Evolutionary conservation across 1,140 invertebrate genomes (phyloP).

Genomic region (Samia ricini): DNA sequence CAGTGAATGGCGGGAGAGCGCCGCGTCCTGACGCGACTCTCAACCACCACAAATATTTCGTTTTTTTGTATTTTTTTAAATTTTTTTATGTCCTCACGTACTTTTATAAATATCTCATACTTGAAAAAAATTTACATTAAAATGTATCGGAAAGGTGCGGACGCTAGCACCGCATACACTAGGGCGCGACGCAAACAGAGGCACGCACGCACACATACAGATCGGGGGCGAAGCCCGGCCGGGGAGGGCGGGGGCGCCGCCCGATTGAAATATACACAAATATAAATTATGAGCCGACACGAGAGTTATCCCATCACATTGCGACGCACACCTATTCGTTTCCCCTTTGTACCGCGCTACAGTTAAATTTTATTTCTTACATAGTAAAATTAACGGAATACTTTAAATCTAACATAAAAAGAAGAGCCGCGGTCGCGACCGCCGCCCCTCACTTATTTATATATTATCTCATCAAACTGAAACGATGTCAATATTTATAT

Average conservation of each 20-base stretch:
- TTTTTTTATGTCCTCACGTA: slow-evolving; percentile 66
- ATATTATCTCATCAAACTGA: slow-evolving; percentile 62
- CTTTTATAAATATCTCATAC: slow-evolving; percentile 75
- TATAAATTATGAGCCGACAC: slow-evolving; percentile 47
- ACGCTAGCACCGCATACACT: slow-evolving; percentile 43
- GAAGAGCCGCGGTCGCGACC: slow-evolving; percentile 36
- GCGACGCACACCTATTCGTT: slow-evolving; percentile 60
- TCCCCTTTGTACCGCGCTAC: slow-evolving; percentile 65
- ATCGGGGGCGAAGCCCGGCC: neutral
- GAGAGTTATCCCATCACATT: slow-evolving; percentile 47
- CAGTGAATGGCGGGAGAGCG: slow-evolving; percentile 21
- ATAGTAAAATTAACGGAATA: slow-evolving; percentile 76
- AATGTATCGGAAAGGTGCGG: slow-evolving; percentile 65
- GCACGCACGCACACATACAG: slow-evolving; percentile 45
- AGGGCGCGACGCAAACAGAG: slow-evolving; percentile 31
- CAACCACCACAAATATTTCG: slow-evolving; percentile 36
- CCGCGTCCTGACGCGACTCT: slow-evolving; percentile 22
- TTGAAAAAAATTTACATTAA: slow-evolving; percentile 75
- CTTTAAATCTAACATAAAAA: slow-evolving; percentile 70
- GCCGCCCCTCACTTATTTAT: slow-evolving; percentile 29
- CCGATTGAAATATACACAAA: slow-evolving; percentile 41
- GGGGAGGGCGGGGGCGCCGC: neutral
- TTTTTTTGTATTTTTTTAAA: slow-evolving; percentile 63
- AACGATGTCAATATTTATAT: slow-evolving; percentile 75
- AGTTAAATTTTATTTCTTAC: slow-evolving; percentile 64